Evolutionary conservation across 2,888 invertebrate species (phyloP).

Genomic region (Drosophila longiperda): DNA sequence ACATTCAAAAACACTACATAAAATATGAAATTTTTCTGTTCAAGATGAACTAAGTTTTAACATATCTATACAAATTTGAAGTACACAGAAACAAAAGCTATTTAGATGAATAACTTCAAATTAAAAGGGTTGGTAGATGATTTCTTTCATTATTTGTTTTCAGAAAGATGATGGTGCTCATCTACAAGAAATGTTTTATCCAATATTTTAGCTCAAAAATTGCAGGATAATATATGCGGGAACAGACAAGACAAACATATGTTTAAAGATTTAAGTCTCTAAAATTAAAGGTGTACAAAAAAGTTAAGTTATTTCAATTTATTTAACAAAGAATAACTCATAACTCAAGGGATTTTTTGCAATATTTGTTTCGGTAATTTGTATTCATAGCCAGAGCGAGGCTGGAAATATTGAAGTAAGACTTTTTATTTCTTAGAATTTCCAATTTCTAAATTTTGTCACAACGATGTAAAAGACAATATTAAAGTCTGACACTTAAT

Average conservation of each 20-base stretch:
- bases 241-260: too few species aligned
- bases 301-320: too few species aligned
- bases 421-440: constrained; percentile 58
- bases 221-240: background rate
- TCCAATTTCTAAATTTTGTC: constrained; percentile 51
- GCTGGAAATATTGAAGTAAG: constrained; percentile 64
- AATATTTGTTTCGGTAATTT: constrained; percentile 47
- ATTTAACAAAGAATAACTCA: too few species aligned
- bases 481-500: constrained; percentile 14
- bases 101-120: constrained; percentile 6
- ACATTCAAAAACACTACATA: constrained; percentile 6
- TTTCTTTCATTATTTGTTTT: background rate
- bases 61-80: background rate
- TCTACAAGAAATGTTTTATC: background rate
- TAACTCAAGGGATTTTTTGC: constrained; percentile 37
- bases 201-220: background rate
- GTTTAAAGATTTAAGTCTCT: background rate
- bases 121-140: background rate
- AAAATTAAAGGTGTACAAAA: too few species aligned
- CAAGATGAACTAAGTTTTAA: background rate
- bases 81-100: constrained; percentile 9
- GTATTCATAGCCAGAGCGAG: constrained; percentile 64
- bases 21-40: constrained; percentile 7
- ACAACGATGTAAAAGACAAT: constrained; percentile 75
- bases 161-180: background rate